Evolutionary conservation across 2,888 invertebrate species (phyloP).

Genomic region (Hirudinaria manillensis): DNA sequence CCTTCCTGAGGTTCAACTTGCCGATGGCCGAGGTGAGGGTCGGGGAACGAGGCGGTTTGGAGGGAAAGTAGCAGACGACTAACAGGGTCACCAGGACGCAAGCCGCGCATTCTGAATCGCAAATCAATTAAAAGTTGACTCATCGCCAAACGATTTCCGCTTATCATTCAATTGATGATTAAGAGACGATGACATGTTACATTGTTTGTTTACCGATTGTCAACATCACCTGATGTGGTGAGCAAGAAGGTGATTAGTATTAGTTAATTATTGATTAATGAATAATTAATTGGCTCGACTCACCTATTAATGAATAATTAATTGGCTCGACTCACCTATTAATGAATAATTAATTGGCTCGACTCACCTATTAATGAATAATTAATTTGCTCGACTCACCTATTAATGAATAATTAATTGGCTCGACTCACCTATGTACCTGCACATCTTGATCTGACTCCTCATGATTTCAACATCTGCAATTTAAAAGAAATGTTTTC

Average conservation of each 20-base stretch:
- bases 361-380: too few species aligned
- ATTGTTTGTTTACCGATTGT: too few species aligned
- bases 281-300: too few species aligned
- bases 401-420: neutral
- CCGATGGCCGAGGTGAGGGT: conserved; percentile 39
- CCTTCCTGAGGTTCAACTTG: conserved; percentile 36
- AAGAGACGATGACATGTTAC: too few species aligned
- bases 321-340: too few species aligned
- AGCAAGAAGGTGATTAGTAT: too few species aligned
- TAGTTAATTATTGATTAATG: too few species aligned
- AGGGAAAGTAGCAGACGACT: conserved; percentile 39
- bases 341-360: too few species aligned
- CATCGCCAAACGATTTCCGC: neutral
- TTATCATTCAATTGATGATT: neutral
- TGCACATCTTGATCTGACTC: conserved; percentile 35
- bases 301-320: too few species aligned
- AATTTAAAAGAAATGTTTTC: conserved; percentile 4
- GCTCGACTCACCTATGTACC: conserved; percentile 37
- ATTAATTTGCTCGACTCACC: too few species aligned
- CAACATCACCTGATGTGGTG: too few species aligned
- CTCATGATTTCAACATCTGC: conserved; percentile 37
- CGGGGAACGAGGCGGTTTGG: conserved; percentile 38
- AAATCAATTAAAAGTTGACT: conserved; percentile 1
- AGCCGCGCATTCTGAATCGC: conserved; percentile 35
- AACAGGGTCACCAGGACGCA: conserved; percentile 34